Evolutionary conservation across 2,797 vertebrate species (phyloP).

Genomic region (Gambusia yucatana): DNA sequence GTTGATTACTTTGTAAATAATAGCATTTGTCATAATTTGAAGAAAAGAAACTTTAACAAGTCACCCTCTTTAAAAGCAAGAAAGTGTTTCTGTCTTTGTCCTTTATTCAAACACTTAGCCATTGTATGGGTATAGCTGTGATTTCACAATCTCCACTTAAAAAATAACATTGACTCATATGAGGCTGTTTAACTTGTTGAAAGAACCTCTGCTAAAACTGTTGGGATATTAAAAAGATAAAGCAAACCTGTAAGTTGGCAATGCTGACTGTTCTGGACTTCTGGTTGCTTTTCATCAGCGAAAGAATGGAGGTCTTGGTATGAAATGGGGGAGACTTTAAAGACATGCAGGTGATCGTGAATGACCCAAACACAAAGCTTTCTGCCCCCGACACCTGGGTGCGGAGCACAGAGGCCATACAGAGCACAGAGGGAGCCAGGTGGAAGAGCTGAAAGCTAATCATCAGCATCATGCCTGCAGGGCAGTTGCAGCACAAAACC

Average conservation of each 20-base stretch:
- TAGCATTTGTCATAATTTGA: not conserved
- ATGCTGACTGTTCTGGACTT: not conserved
- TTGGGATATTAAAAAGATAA: not conserved
- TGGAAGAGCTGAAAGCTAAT: conserved; percentile 38
- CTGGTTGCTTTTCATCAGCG: not conserved
- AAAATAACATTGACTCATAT: not conserved
- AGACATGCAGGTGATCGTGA: conserved; percentile 13
- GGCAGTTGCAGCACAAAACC: conserved; percentile 24
- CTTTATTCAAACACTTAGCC: not conserved
- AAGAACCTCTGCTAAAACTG: not conserved
- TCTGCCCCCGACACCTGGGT: conserved; percentile 31
- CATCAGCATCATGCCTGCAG: conserved; percentile 20
- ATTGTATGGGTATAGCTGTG: conserved; percentile 1
- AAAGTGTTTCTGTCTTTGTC: conserved; percentile 11
- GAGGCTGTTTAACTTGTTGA: conserved; percentile 5
- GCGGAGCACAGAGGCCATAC: conserved; percentile 43
- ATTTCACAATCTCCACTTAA: conserved; percentile 2
- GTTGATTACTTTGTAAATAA: not conserved
- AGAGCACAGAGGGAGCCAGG: conserved; percentile 33
- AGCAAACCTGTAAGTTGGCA: not conserved
- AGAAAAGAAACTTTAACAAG: not conserved
- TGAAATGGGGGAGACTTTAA: conserved; percentile 4
- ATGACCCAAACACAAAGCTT: conserved; percentile 25
- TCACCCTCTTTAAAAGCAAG: not conserved
- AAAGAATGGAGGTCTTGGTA: conserved; percentile 10